Conservation (phyloP, 2,797 vertebrate genomes). For the Sebastes vulpes region DNA sequence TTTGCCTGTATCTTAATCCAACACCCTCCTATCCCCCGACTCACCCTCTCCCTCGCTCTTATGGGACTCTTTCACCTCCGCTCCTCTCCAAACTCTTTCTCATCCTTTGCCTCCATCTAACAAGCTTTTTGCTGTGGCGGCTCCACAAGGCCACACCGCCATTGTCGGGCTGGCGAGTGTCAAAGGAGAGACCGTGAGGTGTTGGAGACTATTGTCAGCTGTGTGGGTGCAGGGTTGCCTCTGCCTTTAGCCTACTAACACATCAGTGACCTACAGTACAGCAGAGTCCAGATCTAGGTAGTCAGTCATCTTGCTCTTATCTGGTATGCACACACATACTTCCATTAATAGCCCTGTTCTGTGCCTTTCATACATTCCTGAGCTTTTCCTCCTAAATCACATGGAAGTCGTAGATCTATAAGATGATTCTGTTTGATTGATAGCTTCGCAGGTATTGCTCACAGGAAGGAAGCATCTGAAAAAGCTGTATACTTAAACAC, state of each 20-base stretch:
- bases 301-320: conserved; percentile 28
- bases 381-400: conserved; percentile 24
- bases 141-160: conserved; percentile 53
- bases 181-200: conserved; percentile 66
- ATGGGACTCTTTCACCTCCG: conserved; percentile 13
- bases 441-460: conserved; percentile 2
- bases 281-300: conserved; percentile 2
- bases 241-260: conserved; percentile 35
- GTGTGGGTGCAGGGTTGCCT: conserved; percentile 23
- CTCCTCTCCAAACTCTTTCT: conserved; percentile 22
- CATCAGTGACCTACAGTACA: conserved; percentile 32
- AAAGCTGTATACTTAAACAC: neutral
- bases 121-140: conserved; percentile 36
- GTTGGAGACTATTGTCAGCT: conserved; percentile 52
- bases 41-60: conserved; percentile 14
- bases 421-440: conserved; percentile 15
- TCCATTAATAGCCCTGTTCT: conserved; percentile 13
- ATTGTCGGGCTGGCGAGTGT: conserved; percentile 64
- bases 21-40: conserved; percentile 16
- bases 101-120: conserved; percentile 25
- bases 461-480: conserved; percentile 12
- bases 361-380: conserved; percentile 22
- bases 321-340: neutral
- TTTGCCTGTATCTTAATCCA: conserved; percentile 80
- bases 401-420: neutral